phyloP scores from a whole-genome alignment of 2,113 vertebrate species.

The Elaphurus davidianus region DNA sequence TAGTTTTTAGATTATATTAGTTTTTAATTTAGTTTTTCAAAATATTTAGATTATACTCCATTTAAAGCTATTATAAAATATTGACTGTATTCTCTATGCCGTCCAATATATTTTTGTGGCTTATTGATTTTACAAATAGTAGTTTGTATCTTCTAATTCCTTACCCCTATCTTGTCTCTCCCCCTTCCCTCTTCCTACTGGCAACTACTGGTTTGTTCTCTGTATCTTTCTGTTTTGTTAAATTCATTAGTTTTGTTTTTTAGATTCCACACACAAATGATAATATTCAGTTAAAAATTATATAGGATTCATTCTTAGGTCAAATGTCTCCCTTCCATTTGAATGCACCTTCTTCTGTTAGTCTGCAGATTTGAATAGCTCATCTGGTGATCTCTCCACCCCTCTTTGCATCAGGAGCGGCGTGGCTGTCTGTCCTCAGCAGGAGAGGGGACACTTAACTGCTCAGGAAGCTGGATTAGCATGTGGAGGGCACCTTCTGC shows the following conservation, averaged over 20 bases:
- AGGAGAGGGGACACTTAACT: fast-evolving
- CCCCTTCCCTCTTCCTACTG: not conserved
- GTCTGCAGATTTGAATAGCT: not conserved
- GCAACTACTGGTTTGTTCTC: not conserved
- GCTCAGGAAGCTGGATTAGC: not conserved
- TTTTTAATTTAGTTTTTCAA: not conserved
- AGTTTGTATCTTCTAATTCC: not conserved
- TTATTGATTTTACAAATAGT: not conserved
- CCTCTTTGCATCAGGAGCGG: not conserved
- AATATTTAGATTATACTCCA: not conserved
- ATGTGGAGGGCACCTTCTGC: fast-evolving
- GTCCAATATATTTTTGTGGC: not conserved
- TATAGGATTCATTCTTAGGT: not conserved
- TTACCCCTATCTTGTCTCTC: not conserved
- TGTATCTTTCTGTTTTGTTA: not conserved
- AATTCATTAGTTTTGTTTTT: not conserved
- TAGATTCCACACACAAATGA: not conserved
- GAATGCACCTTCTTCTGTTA: not conserved
- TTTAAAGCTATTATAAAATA: not conserved
- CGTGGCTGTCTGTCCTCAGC: fast-evolving
- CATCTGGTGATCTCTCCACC: not conserved
- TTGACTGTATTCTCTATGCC: not conserved
- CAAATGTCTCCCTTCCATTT: not conserved
- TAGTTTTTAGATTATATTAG: not conserved
- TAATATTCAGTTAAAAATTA: not conserved